Conservation (phyloP, 1,140 invertebrate species). For the Drosophila orena region DNA sequence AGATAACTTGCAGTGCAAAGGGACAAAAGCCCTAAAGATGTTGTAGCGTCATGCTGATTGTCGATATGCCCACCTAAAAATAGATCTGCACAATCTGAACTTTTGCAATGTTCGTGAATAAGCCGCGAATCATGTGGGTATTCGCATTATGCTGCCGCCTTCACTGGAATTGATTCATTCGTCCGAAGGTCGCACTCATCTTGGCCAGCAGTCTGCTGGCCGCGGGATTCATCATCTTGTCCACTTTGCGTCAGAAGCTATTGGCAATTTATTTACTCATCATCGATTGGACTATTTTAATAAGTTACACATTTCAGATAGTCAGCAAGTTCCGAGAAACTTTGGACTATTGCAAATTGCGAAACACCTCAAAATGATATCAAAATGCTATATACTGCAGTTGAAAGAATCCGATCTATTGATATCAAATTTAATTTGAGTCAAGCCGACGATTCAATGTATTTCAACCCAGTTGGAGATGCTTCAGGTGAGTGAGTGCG, state of each 20-base stretch:
- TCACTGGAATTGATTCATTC: constrained; percentile 16
- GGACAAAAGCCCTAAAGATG: too few relatives aligned
- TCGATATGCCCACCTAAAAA: neutral
- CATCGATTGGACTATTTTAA: neutral
- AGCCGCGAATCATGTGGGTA: constrained; percentile 27
- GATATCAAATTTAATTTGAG: neutral
- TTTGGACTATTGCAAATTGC: too few relatives aligned
- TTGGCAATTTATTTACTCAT: neutral
- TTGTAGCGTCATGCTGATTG: too few relatives aligned
- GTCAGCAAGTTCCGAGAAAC: neutral
- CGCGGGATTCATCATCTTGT: constrained; percentile 14
- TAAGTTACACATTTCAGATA: neutral
- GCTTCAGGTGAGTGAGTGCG: constrained; percentile 7
- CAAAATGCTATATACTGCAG: too few relatives aligned
- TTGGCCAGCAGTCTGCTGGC: constrained; percentile 10
- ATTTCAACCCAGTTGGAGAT: neutral
- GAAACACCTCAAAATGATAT: neutral
- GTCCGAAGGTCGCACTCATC: constrained; percentile 9
- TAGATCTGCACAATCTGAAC: neutral
- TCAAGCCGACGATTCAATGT: neutral
- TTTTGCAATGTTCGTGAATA: constrained; percentile 7
- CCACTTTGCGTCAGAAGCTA: neutral
- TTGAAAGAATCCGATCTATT: neutral
- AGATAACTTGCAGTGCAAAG: too few relatives aligned
- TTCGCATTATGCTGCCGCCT: constrained; percentile 24